A percentile compares a stretch with the other conserved stretches of the same genome.
Evolutionary conservation across 1,140 invertebrate species (phyloP).

Genomic region (Littorina saxatilis): DNA sequence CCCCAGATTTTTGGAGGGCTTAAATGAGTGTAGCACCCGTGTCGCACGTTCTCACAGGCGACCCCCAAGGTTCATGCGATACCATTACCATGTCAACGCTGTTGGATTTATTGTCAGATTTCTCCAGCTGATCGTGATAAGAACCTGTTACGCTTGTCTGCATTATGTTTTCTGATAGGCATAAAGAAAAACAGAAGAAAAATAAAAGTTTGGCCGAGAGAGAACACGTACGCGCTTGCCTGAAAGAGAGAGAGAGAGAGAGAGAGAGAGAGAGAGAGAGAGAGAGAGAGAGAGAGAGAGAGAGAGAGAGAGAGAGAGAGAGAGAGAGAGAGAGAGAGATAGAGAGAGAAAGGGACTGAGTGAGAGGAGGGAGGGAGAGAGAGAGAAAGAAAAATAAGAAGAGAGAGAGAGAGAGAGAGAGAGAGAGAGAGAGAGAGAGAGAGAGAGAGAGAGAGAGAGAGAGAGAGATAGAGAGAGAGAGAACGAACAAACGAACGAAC

Average conservation of each 20-base stretch:
- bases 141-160: background rate
- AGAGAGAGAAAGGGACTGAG: conserved; percentile 10
- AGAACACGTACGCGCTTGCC: too few species aligned
- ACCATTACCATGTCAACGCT: background rate
- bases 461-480: conserved; percentile 13
- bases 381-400: background rate
- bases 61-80: too few species aligned
- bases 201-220: background rate
- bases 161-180: background rate
- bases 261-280: conserved; percentile 21
- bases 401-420: conserved; percentile 16
- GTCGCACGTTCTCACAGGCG: background rate
- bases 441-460: conserved; percentile 23
- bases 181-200: background rate
- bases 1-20: too few species aligned
- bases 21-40: background rate
- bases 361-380: conserved; percentile 10
- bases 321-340: conserved; percentile 18
- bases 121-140: background rate
- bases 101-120: background rate
- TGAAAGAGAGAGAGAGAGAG: conserved; percentile 10
- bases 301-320: conserved; percentile 11
- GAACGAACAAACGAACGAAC: background rate
- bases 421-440: conserved; percentile 25
- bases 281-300: conserved; percentile 22